Evolutionary conservation across 1,140 invertebrate species (phyloP), one percentile per base, ranked within the genome.

Genomic region (Lepidurus arcticus): DNA sequence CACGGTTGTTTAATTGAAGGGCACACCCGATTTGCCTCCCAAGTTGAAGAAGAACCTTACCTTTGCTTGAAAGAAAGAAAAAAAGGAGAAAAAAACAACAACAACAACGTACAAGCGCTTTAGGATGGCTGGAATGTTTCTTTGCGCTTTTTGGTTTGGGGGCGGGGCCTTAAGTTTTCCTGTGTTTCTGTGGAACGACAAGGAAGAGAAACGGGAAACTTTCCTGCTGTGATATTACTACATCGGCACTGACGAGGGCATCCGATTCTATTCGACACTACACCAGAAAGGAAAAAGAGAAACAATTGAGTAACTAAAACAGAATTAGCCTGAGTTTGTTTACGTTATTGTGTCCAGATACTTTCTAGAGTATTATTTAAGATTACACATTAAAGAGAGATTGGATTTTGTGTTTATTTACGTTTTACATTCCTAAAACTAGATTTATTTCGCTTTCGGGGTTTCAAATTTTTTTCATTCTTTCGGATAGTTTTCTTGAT

Each of bases 41-140:
- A 65, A 65, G 53, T 65, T 65, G 53, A 65, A 65, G 53, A 65
- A 65, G 53, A 65, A 65, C 53, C 53, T 65, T 65, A 65, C 53
- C 53, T 65, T 65, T 65, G 53, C 53, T 21, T 65, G 21, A 65
- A 21, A 65, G 21, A 65, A 65, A 34, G 34, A 34, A 34, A 34
- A 34, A 34, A 34, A 34, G 34, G 34, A 4, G n/a, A 4, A 34
- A 34, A 34, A 34, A 24, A 24, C 1, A 24, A 24, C 24, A 24
- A 34, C 2, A 34, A 34, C 34, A 65, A 65, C 53, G 53, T 65
- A 65, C 53, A 65, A 65, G 53, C 16, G 53, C 53, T 65, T 65
- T 47, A 13, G 53, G 21, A 65, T 65, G 53, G 53, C 53, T 13
- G 53, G 53, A 65, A 65, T 65, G 53, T 65, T 65, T 65, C 21